Evolutionary conservation across 2,888 invertebrate genomes (phyloP).

Genomic region (Rhynchonema sp.): DNA sequence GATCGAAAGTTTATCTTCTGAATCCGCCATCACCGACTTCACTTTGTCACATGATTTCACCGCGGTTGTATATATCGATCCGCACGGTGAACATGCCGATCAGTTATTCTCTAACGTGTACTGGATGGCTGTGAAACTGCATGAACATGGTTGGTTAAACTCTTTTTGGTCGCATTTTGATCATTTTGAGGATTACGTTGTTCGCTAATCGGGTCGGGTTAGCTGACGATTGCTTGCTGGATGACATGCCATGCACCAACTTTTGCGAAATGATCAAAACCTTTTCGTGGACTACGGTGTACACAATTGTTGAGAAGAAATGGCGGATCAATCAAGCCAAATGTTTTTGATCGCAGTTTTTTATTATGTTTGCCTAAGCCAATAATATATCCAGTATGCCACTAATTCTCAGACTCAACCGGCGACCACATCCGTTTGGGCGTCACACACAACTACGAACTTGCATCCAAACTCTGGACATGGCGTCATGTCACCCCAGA

Average conservation of each 20-base stretch:
- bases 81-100: background rate
- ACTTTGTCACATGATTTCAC: background rate
- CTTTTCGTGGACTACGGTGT: too few species aligned
- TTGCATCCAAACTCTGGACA: too few species aligned
- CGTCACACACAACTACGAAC: background rate
- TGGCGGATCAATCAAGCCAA: too few species aligned
- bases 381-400: background rate
- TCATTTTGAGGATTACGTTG: background rate
- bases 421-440: background rate
- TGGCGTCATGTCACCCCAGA: too few species aligned
- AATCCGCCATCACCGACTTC: background rate
- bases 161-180: background rate
- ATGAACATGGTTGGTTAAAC: background rate
- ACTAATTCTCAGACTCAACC: background rate
- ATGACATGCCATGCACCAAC: too few species aligned
- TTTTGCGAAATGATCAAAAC: too few species aligned
- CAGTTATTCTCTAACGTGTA: background rate
- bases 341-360: too few species aligned
- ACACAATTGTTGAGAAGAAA: too few species aligned
- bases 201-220: too few species aligned
- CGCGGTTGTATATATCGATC: background rate
- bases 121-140: background rate
- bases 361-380: too few species aligned
- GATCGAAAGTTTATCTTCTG: background rate
- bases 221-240: too few species aligned